These are phyloP conservation scores for Dascyllus trimaculatus DNA, from an alignment of 2,113 vertebrate species.

Conservation along the genomic window DNA sequence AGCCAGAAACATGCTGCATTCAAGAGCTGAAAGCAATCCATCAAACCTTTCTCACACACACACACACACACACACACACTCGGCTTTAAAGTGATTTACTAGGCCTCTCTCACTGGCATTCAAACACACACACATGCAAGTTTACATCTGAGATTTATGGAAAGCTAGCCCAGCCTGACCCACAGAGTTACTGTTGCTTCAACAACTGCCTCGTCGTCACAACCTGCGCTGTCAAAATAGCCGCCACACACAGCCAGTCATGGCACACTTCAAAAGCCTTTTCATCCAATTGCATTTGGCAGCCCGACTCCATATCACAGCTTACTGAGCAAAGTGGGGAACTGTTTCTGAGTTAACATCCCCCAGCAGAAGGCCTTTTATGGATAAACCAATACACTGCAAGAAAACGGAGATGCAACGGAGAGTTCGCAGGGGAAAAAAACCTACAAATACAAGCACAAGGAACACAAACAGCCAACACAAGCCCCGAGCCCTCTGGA, in stretches of 20 bases:
- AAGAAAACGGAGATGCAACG: constrained; percentile 29
- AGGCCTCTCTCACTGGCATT: constrained; percentile 6
- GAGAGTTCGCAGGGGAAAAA: constrained; percentile 1
- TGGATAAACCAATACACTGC: constrained; percentile 37
- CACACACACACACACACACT: constrained; percentile 11
- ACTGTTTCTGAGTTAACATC: constrained; percentile 38
- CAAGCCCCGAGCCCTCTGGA: background rate
- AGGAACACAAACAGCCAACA: background rate
- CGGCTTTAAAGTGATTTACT: constrained; percentile 22
- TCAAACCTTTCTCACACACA: constrained; percentile 12
- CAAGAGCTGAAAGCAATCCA: constrained; percentile 25
- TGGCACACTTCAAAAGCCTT: constrained; percentile 53
- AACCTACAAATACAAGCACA: constrained; percentile 23
- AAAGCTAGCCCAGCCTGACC: constrained; percentile 39
- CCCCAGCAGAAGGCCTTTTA: constrained; percentile 48
- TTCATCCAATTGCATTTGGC: constrained; percentile 64
- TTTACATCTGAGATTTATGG: constrained; percentile 22
- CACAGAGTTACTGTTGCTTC: constrained; percentile 44
- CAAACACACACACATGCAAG: constrained; percentile 20
- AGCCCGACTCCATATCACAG: constrained; percentile 49
- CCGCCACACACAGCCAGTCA: constrained; percentile 62
- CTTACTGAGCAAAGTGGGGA: constrained; percentile 48
- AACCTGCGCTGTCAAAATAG: constrained; percentile 65
- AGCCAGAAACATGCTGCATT: constrained; percentile 11
- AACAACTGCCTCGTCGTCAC: constrained; percentile 45